phyloP scores from a whole-genome alignment of 2,888 invertebrate genomes.

The Labia minor region DNA sequence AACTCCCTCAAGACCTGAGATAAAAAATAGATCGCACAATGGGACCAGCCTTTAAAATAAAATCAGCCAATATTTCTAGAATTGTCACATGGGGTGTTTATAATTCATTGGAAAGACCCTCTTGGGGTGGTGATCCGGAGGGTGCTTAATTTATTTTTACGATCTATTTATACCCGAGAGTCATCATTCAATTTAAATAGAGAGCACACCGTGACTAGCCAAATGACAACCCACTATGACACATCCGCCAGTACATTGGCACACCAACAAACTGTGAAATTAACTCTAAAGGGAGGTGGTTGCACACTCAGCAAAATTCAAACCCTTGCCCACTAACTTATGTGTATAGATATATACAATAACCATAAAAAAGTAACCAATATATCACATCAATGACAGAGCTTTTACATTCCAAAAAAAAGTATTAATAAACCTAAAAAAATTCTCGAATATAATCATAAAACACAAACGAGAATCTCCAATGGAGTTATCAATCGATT shows the following conservation, averaged over 20 bases:
- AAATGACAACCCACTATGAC: background rate
- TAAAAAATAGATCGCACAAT: constrained; percentile 5
- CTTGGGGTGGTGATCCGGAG: background rate
- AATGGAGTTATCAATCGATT: no score
- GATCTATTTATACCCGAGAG: constrained; percentile 8
- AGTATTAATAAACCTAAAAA: no score
- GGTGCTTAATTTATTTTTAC: constrained; percentile 13
- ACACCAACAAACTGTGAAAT: background rate
- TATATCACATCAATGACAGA: no score
- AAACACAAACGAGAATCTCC: no score
- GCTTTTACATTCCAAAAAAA: no score
- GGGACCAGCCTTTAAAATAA: background rate
- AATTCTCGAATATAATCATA: no score
- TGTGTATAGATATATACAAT: no score
- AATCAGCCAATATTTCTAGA: constrained; percentile 2
- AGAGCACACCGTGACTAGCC: background rate
- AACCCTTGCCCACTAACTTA: background rate
- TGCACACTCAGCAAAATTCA: background rate
- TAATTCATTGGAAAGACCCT: background rate
- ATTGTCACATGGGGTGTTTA: constrained; percentile 5
- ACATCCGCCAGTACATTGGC: no score
- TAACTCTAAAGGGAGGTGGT: background rate
- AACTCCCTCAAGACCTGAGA: background rate
- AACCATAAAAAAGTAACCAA: no score
- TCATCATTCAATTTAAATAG: constrained; percentile 3